These are phyloP conservation scores for Helleia helle DNA, from an alignment of 2,888 invertebrate genomes.

Conservation along the genomic window DNA sequence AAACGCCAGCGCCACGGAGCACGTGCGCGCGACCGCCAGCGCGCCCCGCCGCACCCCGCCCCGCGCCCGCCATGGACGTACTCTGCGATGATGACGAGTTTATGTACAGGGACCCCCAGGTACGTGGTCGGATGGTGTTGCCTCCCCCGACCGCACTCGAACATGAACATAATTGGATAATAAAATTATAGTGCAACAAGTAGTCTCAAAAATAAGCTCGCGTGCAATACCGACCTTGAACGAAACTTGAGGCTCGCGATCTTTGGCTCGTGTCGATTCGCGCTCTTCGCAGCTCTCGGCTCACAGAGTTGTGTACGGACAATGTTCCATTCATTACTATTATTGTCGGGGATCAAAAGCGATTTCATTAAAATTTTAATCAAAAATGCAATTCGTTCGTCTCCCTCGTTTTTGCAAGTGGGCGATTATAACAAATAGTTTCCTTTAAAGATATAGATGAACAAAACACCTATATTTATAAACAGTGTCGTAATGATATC, in stretches of 20 bases:
- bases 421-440: not conserved
- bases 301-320: conserved; percentile 1
- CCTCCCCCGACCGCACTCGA: not conserved
- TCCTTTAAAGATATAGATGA: too few species aligned
- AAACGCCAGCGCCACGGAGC: conserved; percentile 48
- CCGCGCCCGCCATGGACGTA: conserved; percentile 58
- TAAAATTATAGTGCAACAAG: conserved; percentile 47
- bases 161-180: conserved; percentile 3
- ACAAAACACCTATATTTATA: too few species aligned
- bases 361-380: not conserved
- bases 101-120: conserved; percentile 62
- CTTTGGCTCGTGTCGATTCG: conserved; percentile 18
- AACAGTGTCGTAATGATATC: too few species aligned
- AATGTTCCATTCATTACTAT: not conserved
- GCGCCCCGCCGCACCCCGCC: conserved; percentile 44
- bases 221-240: conserved; percentile 58
- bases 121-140: conserved; percentile 29
- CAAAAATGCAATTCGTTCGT: not conserved
- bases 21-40: conserved; percentile 55
- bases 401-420: not conserved
- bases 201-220: conserved; percentile 41
- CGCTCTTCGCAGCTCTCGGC: conserved; percentile 1
- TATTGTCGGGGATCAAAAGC: not conserved
- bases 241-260: conserved; percentile 38
- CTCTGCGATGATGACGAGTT: conserved; percentile 69